Base-by-base conservation (phyloP, 1,140 invertebrate species). In the Papilio helenus region DNA sequence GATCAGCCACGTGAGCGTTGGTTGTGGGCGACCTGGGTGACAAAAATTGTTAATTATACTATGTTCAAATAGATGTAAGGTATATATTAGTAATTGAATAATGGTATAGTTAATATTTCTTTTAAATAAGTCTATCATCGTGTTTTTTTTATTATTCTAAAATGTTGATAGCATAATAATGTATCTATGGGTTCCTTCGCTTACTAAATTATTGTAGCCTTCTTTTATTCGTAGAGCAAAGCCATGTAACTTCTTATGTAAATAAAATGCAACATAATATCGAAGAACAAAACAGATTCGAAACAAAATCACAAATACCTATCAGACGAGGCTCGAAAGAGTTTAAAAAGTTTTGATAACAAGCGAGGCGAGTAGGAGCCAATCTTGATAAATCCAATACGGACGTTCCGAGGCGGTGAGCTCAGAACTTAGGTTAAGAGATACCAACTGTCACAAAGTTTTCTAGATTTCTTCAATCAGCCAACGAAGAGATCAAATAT, bases 11-110 rank as follows among this genome's bases (percentile, higher is more conserved):
- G 95, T 97, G 1, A 98, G 96, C 9, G 96, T 96, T 4, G 98
- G 97, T 74, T 96, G 95, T 0, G 98, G 98, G 80, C 97, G 97
- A 77, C 98, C 98, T 98, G 81, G 44, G 88, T n/a, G 94, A 93
- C 76, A 82, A 76, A 79, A 49, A 74, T 20, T 79, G 14, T 34
- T 55, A 46, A 23, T 61, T n/a, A 2, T 61, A 65, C 61, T n/a
- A 8, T n/a, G 51, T 55, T 55, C 8, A 4, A 46, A 1, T 46
- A 46, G 4, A 49, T 49, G 46, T 49, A 55, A 55, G 18, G 18
- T 55, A 55, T 1, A n/a, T 55, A 16, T 49, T 16, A 49, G 46
- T 18, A n/a, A 3, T 7, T 18, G 51, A 4, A 16, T 4, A 49
- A 3, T 55, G 51, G 51, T 20, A 55, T 55, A 39, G 16, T 14